Conservation (phyloP, 2,888 invertebrate species). For the Villa cingulata region DNA sequence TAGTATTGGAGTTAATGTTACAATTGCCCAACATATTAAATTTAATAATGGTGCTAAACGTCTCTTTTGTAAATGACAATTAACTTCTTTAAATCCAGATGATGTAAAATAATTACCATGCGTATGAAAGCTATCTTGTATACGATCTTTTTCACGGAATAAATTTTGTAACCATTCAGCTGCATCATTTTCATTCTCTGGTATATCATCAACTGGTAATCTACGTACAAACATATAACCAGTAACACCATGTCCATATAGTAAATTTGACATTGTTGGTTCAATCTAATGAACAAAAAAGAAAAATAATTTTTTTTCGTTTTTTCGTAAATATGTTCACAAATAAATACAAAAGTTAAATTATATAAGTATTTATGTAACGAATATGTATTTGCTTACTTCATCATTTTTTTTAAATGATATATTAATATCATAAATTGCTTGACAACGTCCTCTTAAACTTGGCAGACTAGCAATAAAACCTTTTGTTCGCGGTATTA, state of each 20-base stretch:
- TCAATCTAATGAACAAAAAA: conserved; percentile 37
- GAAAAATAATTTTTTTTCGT: neutral
- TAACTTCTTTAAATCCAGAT: conserved; percentile 53
- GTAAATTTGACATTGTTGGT: conserved; percentile 65
- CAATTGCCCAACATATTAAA: conserved; percentile 52
- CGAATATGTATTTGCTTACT: conserved; percentile 26
- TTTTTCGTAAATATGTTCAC: neutral
- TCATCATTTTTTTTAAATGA: conserved; percentile 52
- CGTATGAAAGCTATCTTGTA: conserved; percentile 34
- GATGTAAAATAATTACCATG: conserved; percentile 62
- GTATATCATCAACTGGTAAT: conserved; percentile 67
- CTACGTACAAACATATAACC: conserved; percentile 68
- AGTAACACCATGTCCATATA: conserved; percentile 56
- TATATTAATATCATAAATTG: conserved; percentile 71
- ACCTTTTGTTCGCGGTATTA: conserved; percentile 90
- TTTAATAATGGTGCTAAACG: conserved; percentile 57
- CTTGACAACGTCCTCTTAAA: conserved; percentile 65
- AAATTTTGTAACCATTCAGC: conserved; percentile 70
- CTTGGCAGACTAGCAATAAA: conserved; percentile 75
- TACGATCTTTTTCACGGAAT: conserved; percentile 63
- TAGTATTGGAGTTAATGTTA: conserved; percentile 56
- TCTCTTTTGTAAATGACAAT: conserved; percentile 43
- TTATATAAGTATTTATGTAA: too few species aligned
- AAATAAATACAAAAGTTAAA: neutral
- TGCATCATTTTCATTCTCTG: conserved; percentile 53